phyloP scores from a whole-genome alignment of 2,888 invertebrate genomes.

The Baronia brevicornis region DNA sequence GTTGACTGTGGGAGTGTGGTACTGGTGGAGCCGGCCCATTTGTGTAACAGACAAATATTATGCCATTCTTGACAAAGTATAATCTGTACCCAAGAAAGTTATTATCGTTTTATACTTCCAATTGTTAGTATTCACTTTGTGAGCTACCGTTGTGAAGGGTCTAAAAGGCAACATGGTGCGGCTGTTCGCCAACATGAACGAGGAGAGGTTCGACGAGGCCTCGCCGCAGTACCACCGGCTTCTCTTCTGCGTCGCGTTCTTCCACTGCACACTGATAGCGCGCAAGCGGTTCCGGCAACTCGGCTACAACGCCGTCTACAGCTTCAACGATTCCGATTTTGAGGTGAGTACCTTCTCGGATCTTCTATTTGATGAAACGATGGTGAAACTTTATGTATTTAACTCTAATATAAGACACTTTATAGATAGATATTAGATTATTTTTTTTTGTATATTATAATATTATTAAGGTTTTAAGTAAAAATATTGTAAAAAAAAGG shows the following conservation, averaged over 20 bases:
- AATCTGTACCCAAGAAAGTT: too few species aligned
- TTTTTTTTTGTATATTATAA: too few species aligned
- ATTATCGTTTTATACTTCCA: neutral
- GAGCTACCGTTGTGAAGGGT: conserved; percentile 66
- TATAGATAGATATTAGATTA: too few species aligned
- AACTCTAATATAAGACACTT: too few species aligned
- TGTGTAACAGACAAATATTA: too few species aligned
- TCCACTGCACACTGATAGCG: conserved; percentile 89
- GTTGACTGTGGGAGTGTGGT: too few species aligned
- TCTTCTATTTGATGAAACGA: neutral
- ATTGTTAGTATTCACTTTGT: neutral
- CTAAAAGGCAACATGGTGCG: conserved; percentile 91
- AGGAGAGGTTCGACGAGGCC: conserved; percentile 83
- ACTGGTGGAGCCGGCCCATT: too few species aligned
- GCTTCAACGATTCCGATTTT: conserved; percentile 94
- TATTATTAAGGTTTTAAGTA: too few species aligned
- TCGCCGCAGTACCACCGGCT: conserved; percentile 85
- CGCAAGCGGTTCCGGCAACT: conserved; percentile 90
- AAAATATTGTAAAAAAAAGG: too few species aligned
- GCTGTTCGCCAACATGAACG: conserved; percentile 85
- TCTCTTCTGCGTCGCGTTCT: conserved; percentile 88
- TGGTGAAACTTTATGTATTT: too few species aligned
- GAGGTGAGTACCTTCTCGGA: conserved; percentile 73
- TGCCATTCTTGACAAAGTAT: too few species aligned
- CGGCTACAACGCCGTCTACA: conserved; percentile 92